Base-by-base conservation (phyloP, 2,888 invertebrate genomes). In the Xiphydria camelus region DNA sequence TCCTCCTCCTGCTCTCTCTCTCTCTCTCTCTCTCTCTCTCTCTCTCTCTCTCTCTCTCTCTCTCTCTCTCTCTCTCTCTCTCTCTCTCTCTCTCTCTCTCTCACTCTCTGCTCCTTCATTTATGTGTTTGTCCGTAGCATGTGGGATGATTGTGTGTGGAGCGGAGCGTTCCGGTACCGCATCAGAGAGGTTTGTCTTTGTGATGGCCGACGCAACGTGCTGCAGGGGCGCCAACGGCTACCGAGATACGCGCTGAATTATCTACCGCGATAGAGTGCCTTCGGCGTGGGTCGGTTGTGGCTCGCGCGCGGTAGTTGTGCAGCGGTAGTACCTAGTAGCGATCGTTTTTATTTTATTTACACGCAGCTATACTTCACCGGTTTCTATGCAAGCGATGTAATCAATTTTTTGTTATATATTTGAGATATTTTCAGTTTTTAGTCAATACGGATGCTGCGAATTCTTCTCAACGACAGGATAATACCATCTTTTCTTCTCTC, bases 211-310 rank as follows among this genome's bases (percentile, higher is more conserved):
- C 62, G 58, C 65, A 61, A 65, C 53, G 62, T 60, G 66, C 62
- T 52, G 62, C 60, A 55, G 61, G 58, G 59, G 62, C 64, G 58
- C 60, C 46, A 62, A 53, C 63, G 55, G 72, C 74, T 74, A 73
- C 75, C 64, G 73, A 66, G 70, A 72, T 74, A 75, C 75, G 73
- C 75, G 68, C 60, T 71, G 70, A 73, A 73, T 74, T 73, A 74
- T 73, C 73, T 64, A 62, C 65, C 58, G 57, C 64, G 64, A 65
- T 68, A 64, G n/a, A n/a, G 64, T 63, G 61, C 61, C 64, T 65
- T 62, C 66, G 64, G 63, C 64, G 59, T 61, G 50, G 36, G 55
- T 47, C 45, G 42, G 33, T n/a, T n/a, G n/a, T n/a, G n/a, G n/a
- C n/a, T n/a, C n/a, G n/a, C n/a, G n/a, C n/a, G n/a, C n/a, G n/a